Conservation (phyloP, 2,888 invertebrate genomes). For the Hecatera dysodea region DNA sequence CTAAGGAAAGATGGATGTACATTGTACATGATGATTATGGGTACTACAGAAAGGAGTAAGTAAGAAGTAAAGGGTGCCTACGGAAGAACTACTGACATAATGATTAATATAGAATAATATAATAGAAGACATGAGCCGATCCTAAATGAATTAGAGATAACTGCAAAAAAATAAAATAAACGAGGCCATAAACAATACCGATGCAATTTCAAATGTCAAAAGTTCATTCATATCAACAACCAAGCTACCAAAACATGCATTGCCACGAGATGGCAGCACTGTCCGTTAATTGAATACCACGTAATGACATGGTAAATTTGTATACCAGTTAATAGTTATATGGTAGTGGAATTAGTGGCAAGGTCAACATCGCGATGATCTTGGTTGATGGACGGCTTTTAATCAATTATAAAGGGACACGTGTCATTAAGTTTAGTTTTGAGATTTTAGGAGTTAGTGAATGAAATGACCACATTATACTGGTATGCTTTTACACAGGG, state of each 20-base stretch:
- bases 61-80: too few species aligned
- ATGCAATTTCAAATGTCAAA: conserved; percentile 10
- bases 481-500: neutral
- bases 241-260: neutral
- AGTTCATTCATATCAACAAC: conserved; percentile 5
- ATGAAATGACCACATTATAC: neutral
- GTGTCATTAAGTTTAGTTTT: conserved; percentile 12
- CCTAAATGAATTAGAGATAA: neutral
- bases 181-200: neutral
- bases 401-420: conserved; percentile 28
- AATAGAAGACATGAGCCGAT: neutral
- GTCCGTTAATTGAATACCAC: conserved; percentile 15
- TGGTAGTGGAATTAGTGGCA: conserved; percentile 48
- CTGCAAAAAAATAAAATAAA: neutral
- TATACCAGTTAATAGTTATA: conserved; percentile 39
- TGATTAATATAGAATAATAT: neutral
- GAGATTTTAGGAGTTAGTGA: neutral
- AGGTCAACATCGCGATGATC: conserved; percentile 42
- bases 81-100: neutral
- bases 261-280: conserved; percentile 22
- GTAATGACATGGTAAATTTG: conserved; percentile 44
- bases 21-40: too few species aligned
- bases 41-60: too few species aligned
- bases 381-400: conserved; percentile 7
- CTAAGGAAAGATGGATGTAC: too few species aligned